Evolutionary conservation across 1,140 invertebrate genomes (phyloP), one percentile per base, ranked within the genome.

Genomic region (Thalassaphorura encarpata): DNA sequence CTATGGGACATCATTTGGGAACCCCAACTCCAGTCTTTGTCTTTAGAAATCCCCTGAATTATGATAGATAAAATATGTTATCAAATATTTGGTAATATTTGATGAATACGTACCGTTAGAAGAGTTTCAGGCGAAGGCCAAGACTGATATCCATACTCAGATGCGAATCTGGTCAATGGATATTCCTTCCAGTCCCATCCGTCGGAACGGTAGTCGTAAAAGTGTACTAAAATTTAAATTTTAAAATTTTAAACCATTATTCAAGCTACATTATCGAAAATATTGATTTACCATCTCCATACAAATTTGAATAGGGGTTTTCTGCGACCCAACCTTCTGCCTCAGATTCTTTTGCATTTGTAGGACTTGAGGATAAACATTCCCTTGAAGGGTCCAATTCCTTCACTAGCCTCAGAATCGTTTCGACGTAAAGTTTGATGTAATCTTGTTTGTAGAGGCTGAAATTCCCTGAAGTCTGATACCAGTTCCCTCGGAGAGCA

Each of bases 131-230:
- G 28, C 4, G 82, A 82, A 0, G 93, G 90, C 36, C 88, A 74
- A 3, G 91, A 88, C 70, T 97, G 92, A 61, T 91, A 85, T 13
- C 96, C 96, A 70, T 95, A 99, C 72, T 99, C 96, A 0, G 93
- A 95, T n/a, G 84, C 80, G 71, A 97, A 96, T 61, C 94, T 78
- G 0, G 89, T 80, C 16, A 76, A 77, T 1, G 86, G 86, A 71
- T 84, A 95, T 6, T 77, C 81, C 41, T 75, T 78, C 16, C 80
- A 74, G 60, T 86, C 71, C 89, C 91, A 98, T 45, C 82, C 79
- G 67, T 97, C 82, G 54, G 71, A 70, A 0, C 82, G 16, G 68
- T 97, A 95, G 66, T 91, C 87, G 68, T 97, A 97, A 68, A 84
- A 92, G 69, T 98, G 94, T 45, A 26, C 51, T 40, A 43, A 23